These are phyloP conservation scores for Glossophaga mutica DNA, from an alignment of 2,797 vertebrate species.

Conservation along the genomic window DNA sequence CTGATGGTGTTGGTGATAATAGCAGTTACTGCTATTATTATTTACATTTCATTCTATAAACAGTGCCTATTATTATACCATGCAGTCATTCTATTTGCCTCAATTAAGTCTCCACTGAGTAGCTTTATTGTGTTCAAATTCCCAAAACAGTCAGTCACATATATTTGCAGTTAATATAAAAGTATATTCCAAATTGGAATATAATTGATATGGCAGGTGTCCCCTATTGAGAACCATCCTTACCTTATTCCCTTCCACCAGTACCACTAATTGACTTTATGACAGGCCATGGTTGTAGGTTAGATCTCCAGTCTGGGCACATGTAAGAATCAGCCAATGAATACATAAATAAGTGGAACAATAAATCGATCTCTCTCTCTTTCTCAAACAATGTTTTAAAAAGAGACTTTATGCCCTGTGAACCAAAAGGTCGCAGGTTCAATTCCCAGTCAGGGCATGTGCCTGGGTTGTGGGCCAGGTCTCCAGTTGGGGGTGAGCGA, in stretches of 20 bases:
- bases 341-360: no score
- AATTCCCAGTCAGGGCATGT: no score
- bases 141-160: neutral
- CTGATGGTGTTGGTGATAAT: neutral
- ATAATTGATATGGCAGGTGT: neutral
- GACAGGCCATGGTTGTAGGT: neutral
- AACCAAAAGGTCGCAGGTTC: no score
- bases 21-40: neutral
- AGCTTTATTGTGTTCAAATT: constrained; percentile 51
- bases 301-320: neutral
- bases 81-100: constrained; percentile 9
- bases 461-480: no score
- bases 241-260: constrained; percentile 8
- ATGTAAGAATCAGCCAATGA: neutral
- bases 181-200: constrained; percentile 24
- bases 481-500: no score
- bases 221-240: neutral
- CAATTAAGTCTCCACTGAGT: neutral
- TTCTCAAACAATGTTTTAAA: no score
- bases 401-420: no score
- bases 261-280: neutral
- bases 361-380: no score
- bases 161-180: constrained; percentile 28
- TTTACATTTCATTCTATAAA: constrained; percentile 26
- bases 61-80: neutral